Conservation (phyloP, 1,140 invertebrate genomes). For the Patella vulgata region DNA sequence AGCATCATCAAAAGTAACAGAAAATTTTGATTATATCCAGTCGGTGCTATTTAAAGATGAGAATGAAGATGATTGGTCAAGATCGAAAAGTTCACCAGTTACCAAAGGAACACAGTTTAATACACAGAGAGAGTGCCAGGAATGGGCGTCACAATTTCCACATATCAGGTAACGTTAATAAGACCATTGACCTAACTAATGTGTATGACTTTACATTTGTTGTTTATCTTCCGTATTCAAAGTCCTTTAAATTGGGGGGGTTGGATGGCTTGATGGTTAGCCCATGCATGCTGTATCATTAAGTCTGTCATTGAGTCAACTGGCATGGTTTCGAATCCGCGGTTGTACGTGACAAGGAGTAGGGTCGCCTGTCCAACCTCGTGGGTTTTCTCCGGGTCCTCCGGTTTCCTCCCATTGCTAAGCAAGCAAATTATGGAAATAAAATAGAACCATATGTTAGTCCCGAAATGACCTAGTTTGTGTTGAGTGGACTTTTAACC, state of each 20-base stretch:
- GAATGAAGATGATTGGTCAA: neutral
- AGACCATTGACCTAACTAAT: neutral
- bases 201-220: slow-evolving; percentile 9
- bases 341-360: too few relatives aligned
- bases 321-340: too few relatives aligned
- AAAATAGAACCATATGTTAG: too few relatives aligned
- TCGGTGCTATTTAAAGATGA: slow-evolving; percentile 49
- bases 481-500: too few relatives aligned
- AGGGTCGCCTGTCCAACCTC: too few relatives aligned
- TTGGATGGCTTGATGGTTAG: too few relatives aligned
- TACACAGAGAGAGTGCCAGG: slow-evolving; percentile 53
- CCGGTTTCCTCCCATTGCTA: too few relatives aligned
- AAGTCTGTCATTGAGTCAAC: too few relatives aligned
- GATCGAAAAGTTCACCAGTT: neutral
- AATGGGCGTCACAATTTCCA: slow-evolving; percentile 56
- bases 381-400: too few relatives aligned
- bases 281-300: too few relatives aligned
- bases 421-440: too few relatives aligned
- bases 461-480: too few relatives aligned
- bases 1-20: slow-evolving; percentile 52
- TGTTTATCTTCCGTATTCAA: neutral
- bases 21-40: slow-evolving; percentile 57
- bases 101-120: slow-evolving; percentile 34
- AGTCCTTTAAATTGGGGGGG: neutral
- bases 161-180: slow-evolving; percentile 50